Base-by-base conservation (phyloP, 2,888 invertebrate species). In the Tetragonula carbonaria region DNA sequence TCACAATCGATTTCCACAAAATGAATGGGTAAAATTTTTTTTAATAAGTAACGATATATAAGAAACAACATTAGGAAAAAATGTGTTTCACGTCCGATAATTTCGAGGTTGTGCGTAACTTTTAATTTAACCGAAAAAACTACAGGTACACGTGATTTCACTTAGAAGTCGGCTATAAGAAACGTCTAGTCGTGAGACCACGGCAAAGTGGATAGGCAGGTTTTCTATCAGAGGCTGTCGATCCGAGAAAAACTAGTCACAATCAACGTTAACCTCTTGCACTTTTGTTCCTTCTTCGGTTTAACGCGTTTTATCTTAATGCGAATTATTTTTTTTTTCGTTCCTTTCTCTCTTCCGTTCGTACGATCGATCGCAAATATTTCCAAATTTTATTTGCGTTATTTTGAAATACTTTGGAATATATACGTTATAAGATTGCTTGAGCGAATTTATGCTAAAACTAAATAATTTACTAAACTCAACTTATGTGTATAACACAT, bases 211-310 rank as follows among this genome's bases (percentile, higher is more conserved):
- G 82, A 84, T 75, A 72, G 74, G 74, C 84, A 62, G 62, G 82
- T 84, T 82, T 82, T 78, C 84, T 78, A 84, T 82, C 77, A 53
- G 59, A 62, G 74, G 21, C 62, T 59, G 74, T 77, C 70, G 84
- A 74, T 72, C 28, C 59, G 63, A 71, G 84, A 84, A 84, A 84
- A 84, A 84, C 82, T 82, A 65, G 82, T 72, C 84, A 71, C 77
- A 74, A 82, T 71, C 77, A 18, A 74, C 76, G 82, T 76, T 66
- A 74, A 50, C 74, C 78, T 59, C 72, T 84, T 74, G 21, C 78
- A 73, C 78, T 74, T 78, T 73, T 72, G 57, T 45, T 16, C 67
- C 63, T 45, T 66, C 11, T 11, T n/a, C 14, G 50, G n/a, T 45
- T 66, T 13, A 5, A 5, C 18, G 1, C 8, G 4, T 28, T 18